phyloP scores from a whole-genome alignment of 2,888 invertebrate genomes.

The Poecilus cupreus region DNA sequence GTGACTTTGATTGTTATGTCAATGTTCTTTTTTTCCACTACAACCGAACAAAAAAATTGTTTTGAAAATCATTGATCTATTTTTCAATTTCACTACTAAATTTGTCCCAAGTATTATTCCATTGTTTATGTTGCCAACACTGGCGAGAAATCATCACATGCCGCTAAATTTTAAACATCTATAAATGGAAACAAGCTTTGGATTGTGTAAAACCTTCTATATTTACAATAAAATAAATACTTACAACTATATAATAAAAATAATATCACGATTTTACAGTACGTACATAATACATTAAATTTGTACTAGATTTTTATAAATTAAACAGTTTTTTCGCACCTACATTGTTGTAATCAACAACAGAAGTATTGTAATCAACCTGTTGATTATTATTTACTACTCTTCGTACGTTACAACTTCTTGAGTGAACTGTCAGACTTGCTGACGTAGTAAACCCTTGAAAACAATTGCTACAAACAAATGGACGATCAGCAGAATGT shows the following conservation, averaged over 20 bases:
- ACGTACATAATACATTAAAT: neutral
- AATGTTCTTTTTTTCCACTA: constrained; percentile 57
- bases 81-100: constrained; percentile 56
- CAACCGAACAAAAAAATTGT: constrained; percentile 57
- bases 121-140: constrained; percentile 46
- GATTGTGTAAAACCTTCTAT: neutral
- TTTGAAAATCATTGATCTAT: constrained; percentile 60
- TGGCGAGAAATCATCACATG: neutral
- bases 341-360: constrained; percentile 45
- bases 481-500: constrained; percentile 61
- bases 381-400: constrained; percentile 48
- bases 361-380: constrained; percentile 49
- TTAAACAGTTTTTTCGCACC: constrained; percentile 47
- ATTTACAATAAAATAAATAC: neutral
- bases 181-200: no score
- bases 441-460: constrained; percentile 62
- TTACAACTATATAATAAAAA: neutral
- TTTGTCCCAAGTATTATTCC: constrained; percentile 37
- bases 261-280: neutral
- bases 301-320: constrained; percentile 24
- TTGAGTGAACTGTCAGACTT: constrained; percentile 60
- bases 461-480: constrained; percentile 62
- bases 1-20: constrained; percentile 52
- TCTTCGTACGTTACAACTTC: constrained; percentile 57
- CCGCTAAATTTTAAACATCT: constrained; percentile 51